Conservation (phyloP, 2,113 vertebrate species). For the Hippopotamus amphibius region DNA sequence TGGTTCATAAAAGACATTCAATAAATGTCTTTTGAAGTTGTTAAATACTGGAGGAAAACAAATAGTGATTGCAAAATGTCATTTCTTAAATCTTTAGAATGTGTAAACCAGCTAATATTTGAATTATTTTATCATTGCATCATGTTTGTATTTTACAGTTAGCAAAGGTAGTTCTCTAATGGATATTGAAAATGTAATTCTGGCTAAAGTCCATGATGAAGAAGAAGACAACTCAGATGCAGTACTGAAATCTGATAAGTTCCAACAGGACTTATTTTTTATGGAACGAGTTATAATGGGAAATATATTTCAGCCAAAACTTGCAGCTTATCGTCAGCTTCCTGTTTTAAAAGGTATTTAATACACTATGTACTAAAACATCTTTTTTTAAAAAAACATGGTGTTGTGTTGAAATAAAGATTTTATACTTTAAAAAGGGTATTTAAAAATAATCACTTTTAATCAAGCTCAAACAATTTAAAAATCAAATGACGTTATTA, state of each 20-base stretch:
- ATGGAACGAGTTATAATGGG: slow-evolving; percentile 93
- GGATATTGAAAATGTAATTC: slow-evolving; percentile 81
- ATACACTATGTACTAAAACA: neutral
- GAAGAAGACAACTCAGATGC: slow-evolving; percentile 80
- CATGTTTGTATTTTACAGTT: slow-evolving; percentile 68
- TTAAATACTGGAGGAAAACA: slow-evolving; percentile 42
- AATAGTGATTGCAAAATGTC: neutral
- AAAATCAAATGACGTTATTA: neutral
- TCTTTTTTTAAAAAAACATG: neutral
- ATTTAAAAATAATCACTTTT: neutral
- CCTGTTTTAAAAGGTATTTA: slow-evolving; percentile 87
- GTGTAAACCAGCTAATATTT: neutral
- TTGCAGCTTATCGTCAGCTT: slow-evolving; percentile 92
- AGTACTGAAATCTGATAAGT: slow-evolving; percentile 88
- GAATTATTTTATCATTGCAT: slow-evolving; percentile 9
- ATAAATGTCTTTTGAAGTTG: neutral
- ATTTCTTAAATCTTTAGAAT: slow-evolving; percentile 26
- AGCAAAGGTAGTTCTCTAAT: slow-evolving; percentile 81
- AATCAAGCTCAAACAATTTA: neutral
- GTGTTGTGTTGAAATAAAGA: neutral
- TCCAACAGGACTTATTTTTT: slow-evolving; percentile 89
- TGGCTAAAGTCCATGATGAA: slow-evolving; percentile 71
- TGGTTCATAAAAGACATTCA: neutral
- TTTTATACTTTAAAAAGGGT: neutral
- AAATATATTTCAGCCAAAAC: slow-evolving; percentile 91